phyloP scores from a whole-genome alignment of 2,888 invertebrate species.

The Sinelater perroti region DNA sequence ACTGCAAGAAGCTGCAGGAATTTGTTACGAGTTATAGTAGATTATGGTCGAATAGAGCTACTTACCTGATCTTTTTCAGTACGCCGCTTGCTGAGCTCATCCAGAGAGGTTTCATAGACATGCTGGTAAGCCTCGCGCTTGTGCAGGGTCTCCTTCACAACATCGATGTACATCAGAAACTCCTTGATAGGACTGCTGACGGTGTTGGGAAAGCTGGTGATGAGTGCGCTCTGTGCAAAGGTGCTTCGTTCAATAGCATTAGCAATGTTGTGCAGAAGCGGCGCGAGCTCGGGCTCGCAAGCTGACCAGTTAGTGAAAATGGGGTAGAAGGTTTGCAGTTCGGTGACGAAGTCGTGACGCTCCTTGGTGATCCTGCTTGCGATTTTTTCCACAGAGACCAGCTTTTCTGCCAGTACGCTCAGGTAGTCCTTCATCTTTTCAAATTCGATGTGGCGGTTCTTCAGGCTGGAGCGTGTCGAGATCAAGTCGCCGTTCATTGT shows the following conservation, averaged over 20 bases:
- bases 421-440: constrained; percentile 71
- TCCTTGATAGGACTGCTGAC: constrained; percentile 65
- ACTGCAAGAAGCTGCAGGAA: constrained; percentile 27
- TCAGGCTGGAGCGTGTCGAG: constrained; percentile 58
- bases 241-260: constrained; percentile 63
- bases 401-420: constrained; percentile 68
- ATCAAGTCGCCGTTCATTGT: constrained; percentile 40
- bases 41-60: not conserved
- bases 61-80: constrained; percentile 71
- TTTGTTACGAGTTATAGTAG: not conserved
- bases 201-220: constrained; percentile 57
- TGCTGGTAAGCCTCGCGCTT: constrained; percentile 72
- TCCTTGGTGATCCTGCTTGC: constrained; percentile 72
- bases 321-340: constrained; percentile 69
- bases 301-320: constrained; percentile 70
- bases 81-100: constrained; percentile 69
- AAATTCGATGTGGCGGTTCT: constrained; percentile 69
- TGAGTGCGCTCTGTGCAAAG: constrained; percentile 62
- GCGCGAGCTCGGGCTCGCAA: constrained; percentile 65
- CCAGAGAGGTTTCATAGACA: constrained; percentile 70
- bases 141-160: constrained; percentile 71
- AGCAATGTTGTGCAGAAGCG: constrained; percentile 60
- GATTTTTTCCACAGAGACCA: constrained; percentile 70
- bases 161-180: constrained; percentile 72
- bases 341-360: constrained; percentile 65